Evolutionary conservation across 1,140 invertebrate genomes (phyloP), one percentile per base, ranked within the genome.

Genomic region (Drosophila pallidifrons): DNA sequence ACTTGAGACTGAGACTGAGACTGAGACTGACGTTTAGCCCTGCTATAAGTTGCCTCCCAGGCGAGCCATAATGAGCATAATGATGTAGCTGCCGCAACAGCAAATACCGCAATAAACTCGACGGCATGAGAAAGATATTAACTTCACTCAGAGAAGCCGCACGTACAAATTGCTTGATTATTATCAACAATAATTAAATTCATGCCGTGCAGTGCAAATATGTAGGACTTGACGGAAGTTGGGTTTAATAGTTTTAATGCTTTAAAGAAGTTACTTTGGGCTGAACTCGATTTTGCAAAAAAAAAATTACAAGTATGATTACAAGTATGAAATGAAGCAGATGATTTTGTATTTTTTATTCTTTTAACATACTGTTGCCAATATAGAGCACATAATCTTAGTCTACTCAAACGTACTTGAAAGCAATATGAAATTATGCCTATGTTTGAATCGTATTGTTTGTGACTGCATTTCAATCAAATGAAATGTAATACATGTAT

Each of bases 111-210:
- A 83, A 77, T 77, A 80, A 77, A 82, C 71, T 79, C 71, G 49
- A 66, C 57, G 59, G 58, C 67, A 51, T 65, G 74, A 38, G 13
- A 58, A 38, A 5, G n/a, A 16, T 41, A 54, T 32, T 16, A 52
- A 28, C 46, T 45, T 10, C 6, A 35, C 3, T 28, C 45, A 43
- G 30, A 54, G 11, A n/a, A 46, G 51, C 20, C 49, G 68, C 76
- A 73, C 55, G 58, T 73, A 69, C 68, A 73, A 69, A 77, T 77
- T 73, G 73, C 60, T 70, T 77, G 69, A 83, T 83, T 77, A 83
- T 72, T 73, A 79, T 77, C 64, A 72, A 59, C 64, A 49, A 77
- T 77, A 83, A 83, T 79, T 83, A 83, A 83, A 79, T 83, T 67
- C 51, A 80, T 83, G 65, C 46, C 76, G 68, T 51, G 59, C 58